These are phyloP conservation scores for Oryzias curvinotus DNA, from an alignment of 2,113 vertebrate species.

Conservation along the genomic window DNA sequence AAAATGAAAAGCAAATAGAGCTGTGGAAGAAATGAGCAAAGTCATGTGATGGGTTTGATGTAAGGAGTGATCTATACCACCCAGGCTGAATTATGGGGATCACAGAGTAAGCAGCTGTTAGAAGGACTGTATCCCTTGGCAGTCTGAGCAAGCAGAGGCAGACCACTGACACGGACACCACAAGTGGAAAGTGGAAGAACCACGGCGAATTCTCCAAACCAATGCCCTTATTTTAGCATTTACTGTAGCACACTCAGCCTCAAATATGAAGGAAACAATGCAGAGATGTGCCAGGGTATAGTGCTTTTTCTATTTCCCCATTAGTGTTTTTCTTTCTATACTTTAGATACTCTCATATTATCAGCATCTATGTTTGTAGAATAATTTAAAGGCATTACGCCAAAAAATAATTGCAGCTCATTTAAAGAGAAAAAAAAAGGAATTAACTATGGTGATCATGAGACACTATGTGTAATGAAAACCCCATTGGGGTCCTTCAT, in stretches of 20 bases:
- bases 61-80: slow-evolving; percentile 49
- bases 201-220: slow-evolving; percentile 48
- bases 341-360: slow-evolving; percentile 23
- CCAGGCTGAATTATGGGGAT: slow-evolving; percentile 57
- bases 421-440: slow-evolving; percentile 1
- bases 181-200: slow-evolving; percentile 74
- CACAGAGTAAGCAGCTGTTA: slow-evolving; percentile 48
- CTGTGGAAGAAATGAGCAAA: slow-evolving; percentile 60
- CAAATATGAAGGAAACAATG: slow-evolving; percentile 70
- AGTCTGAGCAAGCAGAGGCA: slow-evolving; percentile 50
- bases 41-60: slow-evolving; percentile 34
- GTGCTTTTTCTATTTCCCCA: slow-evolving; percentile 43
- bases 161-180: slow-evolving; percentile 66
- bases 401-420: background rate
- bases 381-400: too few species aligned
- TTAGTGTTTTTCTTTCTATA: slow-evolving; percentile 17
- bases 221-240: slow-evolving; percentile 66
- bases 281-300: slow-evolving; percentile 31
- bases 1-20: slow-evolving; percentile 33
- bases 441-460: slow-evolving; percentile 8
- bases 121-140: slow-evolving; percentile 44
- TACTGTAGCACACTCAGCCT: slow-evolving; percentile 54
- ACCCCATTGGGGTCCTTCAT: slow-evolving; percentile 8
- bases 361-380: background rate
- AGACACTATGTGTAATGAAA: slow-evolving; percentile 2